Evolutionary conservation across 2,888 invertebrate genomes (phyloP).

Genomic region (Aelia acuminata): DNA sequence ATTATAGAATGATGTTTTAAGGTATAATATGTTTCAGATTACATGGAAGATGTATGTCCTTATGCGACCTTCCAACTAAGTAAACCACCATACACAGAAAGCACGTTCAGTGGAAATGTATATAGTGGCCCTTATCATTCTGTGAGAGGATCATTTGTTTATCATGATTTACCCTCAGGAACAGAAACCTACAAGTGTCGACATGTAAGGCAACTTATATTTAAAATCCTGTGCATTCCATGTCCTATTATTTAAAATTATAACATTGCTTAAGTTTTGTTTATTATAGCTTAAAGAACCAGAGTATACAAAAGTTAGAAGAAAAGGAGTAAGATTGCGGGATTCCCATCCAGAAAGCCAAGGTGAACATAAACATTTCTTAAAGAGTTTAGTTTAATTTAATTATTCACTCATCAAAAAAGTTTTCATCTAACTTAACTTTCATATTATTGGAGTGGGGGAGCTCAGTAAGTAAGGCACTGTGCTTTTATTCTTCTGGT

Average conservation of each 20-base stretch:
- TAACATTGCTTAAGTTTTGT: neutral
- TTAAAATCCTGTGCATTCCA: neutral
- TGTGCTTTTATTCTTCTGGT: too few species aligned
- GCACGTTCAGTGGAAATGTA: slow-evolving; percentile 90
- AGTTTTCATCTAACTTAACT: too few species aligned
- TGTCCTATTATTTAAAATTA: slow-evolving; percentile 9
- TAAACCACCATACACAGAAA: slow-evolving; percentile 86
- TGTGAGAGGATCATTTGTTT: slow-evolving; percentile 87
- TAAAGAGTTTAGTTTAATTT: too few species aligned
- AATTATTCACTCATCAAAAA: too few species aligned
- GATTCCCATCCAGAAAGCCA: slow-evolving; percentile 89
- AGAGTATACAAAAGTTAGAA: slow-evolving; percentile 85
- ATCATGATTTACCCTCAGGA: slow-evolving; percentile 82
- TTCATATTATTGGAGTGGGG: too few species aligned
- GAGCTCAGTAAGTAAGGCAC: too few species aligned
- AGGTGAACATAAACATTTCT: slow-evolving; percentile 72
- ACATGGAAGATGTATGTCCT: slow-evolving; percentile 93
- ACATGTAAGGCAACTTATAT: slow-evolving; percentile 73
- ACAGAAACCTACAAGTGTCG: slow-evolving; percentile 80
- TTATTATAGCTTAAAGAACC: slow-evolving; percentile 80
- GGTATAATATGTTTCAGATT: slow-evolving; percentile 74
- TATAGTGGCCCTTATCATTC: slow-evolving; percentile 90
- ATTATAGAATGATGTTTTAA: too few species aligned
- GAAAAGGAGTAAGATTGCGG: slow-evolving; percentile 84
- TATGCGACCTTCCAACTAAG: slow-evolving; percentile 93